A percentile compares a stretch with the other conserved stretches of the same genome.
Evolutionary conservation across 2,113 vertebrate species (phyloP).

Genomic region (Lasiurus borealis): DNA sequence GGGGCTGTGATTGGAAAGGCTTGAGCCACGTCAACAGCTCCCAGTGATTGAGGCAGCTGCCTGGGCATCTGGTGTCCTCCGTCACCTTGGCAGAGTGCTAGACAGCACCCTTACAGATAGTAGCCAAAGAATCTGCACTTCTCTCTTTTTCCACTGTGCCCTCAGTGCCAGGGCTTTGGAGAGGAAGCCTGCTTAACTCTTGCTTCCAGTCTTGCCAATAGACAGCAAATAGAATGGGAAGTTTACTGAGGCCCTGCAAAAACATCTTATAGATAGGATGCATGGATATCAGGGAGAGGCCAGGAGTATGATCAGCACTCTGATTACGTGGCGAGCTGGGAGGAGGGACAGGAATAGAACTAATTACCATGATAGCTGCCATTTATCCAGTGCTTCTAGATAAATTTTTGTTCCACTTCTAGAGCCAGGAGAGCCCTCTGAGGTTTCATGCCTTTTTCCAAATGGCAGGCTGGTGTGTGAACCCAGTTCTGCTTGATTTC

Average conservation of each 20-base stretch:
- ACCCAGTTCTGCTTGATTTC: neutral
- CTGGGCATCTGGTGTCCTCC: rapidly evolving
- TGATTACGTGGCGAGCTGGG: neutral
- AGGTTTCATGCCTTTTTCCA: neutral
- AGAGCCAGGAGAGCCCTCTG: neutral
- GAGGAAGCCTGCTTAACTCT: neutral
- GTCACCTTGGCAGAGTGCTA: neutral
- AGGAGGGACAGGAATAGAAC: conserved; percentile 51
- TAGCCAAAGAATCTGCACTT: neutral
- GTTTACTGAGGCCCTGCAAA: neutral
- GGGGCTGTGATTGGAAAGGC: neutral
- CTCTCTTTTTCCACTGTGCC: neutral
- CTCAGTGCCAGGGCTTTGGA: neutral
- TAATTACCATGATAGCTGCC: conserved; percentile 28
- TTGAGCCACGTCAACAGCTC: neutral
- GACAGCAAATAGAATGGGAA: neutral
- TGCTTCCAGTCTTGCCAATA: neutral
- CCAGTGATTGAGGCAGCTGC: neutral
- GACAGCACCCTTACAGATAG: neutral
- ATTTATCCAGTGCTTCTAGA: neutral
- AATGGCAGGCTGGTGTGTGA: neutral
- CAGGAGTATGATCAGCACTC: neutral
- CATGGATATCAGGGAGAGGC: neutral
- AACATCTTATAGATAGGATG: neutral
- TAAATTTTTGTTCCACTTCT: conserved; percentile 40